Conservation (phyloP, 2,797 vertebrate genomes). For the Myotis vivesi region DNA sequence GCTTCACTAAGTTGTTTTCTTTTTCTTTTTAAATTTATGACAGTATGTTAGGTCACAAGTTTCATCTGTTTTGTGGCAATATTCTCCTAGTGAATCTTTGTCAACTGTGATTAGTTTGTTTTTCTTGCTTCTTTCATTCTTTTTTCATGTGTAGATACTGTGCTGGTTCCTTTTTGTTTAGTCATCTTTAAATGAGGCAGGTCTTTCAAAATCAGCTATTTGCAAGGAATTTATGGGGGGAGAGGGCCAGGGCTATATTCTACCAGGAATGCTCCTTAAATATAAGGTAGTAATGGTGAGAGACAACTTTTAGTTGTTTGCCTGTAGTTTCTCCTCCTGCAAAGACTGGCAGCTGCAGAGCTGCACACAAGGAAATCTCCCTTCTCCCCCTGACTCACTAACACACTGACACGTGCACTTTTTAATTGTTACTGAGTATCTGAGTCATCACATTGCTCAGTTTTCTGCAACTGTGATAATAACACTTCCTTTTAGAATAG, state of each 20-base stretch:
- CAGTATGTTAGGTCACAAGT: background rate
- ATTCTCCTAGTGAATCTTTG: background rate
- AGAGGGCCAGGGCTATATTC: background rate
- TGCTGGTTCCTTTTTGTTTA: background rate
- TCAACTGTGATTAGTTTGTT: background rate
- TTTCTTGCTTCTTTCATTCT: background rate
- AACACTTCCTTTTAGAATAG: background rate
- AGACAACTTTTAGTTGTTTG: background rate
- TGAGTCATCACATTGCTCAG: background rate
- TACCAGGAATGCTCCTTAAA: background rate
- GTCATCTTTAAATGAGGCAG: background rate
- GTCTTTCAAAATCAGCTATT: slow-evolving; percentile 1
- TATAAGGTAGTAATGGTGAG: background rate
- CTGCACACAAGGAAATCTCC: background rate
- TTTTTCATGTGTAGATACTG: background rate
- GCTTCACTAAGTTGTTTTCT: background rate
- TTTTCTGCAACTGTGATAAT: background rate
- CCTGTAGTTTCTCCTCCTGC: background rate
- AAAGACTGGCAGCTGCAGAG: background rate
- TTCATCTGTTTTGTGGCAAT: background rate
- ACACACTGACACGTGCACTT: background rate
- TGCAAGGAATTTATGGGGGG: background rate
- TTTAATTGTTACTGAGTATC: background rate
- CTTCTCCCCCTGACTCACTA: background rate
- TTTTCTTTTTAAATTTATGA: slow-evolving; percentile 5